phyloP scores from a whole-genome alignment of 53 echinoderm and acorn worm genomes.

The Stichopus horrens region DNA sequence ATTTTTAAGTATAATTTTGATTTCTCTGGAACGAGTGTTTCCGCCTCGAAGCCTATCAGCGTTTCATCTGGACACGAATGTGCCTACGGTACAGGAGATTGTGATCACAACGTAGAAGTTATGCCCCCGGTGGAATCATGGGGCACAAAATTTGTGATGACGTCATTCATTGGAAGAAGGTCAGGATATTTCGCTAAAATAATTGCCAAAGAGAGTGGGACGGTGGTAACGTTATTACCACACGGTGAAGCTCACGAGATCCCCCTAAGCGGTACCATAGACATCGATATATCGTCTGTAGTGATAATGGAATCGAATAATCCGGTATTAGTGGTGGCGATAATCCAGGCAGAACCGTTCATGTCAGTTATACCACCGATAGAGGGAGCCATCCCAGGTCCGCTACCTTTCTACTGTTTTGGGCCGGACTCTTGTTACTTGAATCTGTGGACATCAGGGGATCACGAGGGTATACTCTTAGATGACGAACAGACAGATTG shows the following conservation, averaged over 20 bases:
- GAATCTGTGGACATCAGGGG: not conserved
- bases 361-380: conserved; percentile 23
- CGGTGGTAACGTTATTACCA: not conserved
- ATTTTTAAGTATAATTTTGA: not conserved
- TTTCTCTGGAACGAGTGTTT: conserved; percentile 16
- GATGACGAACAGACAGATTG: conserved; percentile 1
- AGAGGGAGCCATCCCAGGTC: not conserved
- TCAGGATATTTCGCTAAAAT: not conserved
- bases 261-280: not conserved
- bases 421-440: not conserved
- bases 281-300: not conserved
- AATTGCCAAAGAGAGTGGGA: not conserved
- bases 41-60: not conserved
- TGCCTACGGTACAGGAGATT: not conserved
- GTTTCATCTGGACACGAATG: conserved; percentile 12
- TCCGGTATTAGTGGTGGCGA: not conserved
- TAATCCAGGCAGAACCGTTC: not conserved
- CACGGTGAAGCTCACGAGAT: not conserved
- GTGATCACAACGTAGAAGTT: conserved; percentile 12
- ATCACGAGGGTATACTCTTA: not conserved
- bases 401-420: not conserved
- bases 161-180: not conserved
- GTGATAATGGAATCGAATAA: not conserved
- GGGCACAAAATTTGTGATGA: conserved; percentile 1
- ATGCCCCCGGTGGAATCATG: conserved; percentile 24